These are phyloP conservation scores for fruit fly (Drosophila melanogaster) DNA, from an alignment of 1,140 invertebrate species.

Conservation along the genomic window DNA sequence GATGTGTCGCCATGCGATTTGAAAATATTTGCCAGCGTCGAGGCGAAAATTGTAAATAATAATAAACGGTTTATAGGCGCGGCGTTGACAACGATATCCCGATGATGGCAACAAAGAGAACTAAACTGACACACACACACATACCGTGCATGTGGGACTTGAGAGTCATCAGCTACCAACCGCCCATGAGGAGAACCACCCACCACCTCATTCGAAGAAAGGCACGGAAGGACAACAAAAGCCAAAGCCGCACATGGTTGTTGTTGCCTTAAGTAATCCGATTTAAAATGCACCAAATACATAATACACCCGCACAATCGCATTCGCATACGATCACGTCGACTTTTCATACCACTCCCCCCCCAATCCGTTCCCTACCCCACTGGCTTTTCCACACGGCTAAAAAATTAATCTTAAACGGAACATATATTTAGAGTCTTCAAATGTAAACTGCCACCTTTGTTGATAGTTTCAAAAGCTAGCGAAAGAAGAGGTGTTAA, in stretches of 20 bases:
- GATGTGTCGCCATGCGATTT: slow-evolving; percentile 49
- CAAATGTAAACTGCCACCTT: too few relatives aligned
- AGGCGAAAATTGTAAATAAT: slow-evolving; percentile 67
- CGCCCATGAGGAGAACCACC: neutral
- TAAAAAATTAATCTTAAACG: too few relatives aligned
- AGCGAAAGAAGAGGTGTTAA: too few relatives aligned
- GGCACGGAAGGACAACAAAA: slow-evolving; percentile 38
- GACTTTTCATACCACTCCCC: slow-evolving; percentile 30
- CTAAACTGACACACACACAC: slow-evolving; percentile 25
- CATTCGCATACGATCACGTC: slow-evolving; percentile 79
- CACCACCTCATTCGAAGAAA: neutral
- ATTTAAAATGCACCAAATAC: slow-evolving; percentile 79
- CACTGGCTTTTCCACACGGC: neutral
- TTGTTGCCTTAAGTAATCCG: slow-evolving; percentile 78
- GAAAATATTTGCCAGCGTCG: slow-evolving; percentile 57
- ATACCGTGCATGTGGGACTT: neutral
- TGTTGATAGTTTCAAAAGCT: too few relatives aligned
- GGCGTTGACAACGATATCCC: slow-evolving; percentile 41
- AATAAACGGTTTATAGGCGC: slow-evolving; percentile 71
- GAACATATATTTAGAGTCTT: too few relatives aligned
- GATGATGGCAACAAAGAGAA: slow-evolving; percentile 48
- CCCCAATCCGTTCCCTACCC: neutral
- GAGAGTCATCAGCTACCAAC: slow-evolving; percentile 9
- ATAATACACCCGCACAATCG: slow-evolving; percentile 76
- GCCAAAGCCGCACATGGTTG: slow-evolving; percentile 63